Evolutionary conservation across 2,888 invertebrate species (phyloP), one percentile per base, ranked within the genome.

Genomic region (Isotomurus palustris): DNA sequence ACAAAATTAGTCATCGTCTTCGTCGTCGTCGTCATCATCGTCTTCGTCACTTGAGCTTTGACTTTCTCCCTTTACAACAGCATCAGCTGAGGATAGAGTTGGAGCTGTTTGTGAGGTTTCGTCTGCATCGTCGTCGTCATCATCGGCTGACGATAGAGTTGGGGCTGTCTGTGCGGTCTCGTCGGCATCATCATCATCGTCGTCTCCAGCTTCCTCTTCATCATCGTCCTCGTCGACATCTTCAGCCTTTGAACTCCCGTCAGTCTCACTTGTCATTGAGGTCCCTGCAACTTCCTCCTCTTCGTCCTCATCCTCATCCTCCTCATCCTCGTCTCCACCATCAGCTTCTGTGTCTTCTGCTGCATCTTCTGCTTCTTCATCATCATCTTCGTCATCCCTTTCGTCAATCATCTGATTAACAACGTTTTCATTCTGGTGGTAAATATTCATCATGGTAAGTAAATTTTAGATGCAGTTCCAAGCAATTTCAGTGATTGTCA

Each of bases 331-430:
- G 5, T 43, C 43, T 43, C 19, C 41, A 6, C 17, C 29, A 3
- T 36, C 19, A 10, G 17, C 44, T 14, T 38, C 51, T 14, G 3
- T 19, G 5, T 14, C 21, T 28, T 25, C 59, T 28, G 53, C 56
- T 32, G 51, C 56, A 19, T 53, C 59, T 5, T 57, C 56, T 28
- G 41, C 47, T 17, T 36, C 56, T 12, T 57, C 58, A 10, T 57
- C 62, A 6, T 58, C 66, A 5, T 24, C 55, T 8, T 59, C 62
- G 14, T 40, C 61, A 17, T 35, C 53, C 5, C 28, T 28, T n/a
- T 43, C 19, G 3, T 24, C 43, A n/a, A n/a, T n/a, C n/a, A n/a
- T n/a, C n/a, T n/a, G n/a, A n/a, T n/a, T n/a, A n/a, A n/a, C 32
- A n/a, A n/a, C n/a, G n/a, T n/a, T n/a, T n/a, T n/a, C n/a, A n/a